These are phyloP conservation scores for Acleris emargana DNA, from an alignment of 2,888 invertebrate genomes.

Conservation along the genomic window DNA sequence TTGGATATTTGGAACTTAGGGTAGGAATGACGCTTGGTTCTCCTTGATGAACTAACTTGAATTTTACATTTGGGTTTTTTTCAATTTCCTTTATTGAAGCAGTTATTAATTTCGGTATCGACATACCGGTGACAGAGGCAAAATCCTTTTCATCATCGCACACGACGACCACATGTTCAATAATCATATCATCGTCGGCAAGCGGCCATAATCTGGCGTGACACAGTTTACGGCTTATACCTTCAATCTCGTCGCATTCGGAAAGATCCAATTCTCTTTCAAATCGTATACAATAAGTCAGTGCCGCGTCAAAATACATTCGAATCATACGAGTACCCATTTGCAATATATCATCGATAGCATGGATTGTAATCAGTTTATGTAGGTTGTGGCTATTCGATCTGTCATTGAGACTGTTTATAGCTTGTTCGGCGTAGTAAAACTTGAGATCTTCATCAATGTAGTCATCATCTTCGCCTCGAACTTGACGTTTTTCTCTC, in stretches of 20 bases:
- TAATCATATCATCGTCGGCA: conserved; percentile 61
- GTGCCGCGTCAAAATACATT: conserved; percentile 67
- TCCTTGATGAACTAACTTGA: conserved; percentile 61
- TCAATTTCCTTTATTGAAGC: conserved; percentile 58
- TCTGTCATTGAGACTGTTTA: conserved; percentile 56
- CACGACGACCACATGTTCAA: conserved; percentile 55
- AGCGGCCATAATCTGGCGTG: conserved; percentile 64
- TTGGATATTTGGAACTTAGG: conserved; percentile 56
- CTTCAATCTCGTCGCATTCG: conserved; percentile 66
- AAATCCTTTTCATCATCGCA: conserved; percentile 65
- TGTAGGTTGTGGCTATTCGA: conserved; percentile 58
- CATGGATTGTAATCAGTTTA: conserved; percentile 63
- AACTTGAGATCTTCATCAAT: conserved; percentile 63
- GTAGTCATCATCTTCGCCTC: conserved; percentile 49
- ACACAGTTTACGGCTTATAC: conserved; percentile 59
- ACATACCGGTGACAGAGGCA: conserved; percentile 56
- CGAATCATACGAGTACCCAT: conserved; percentile 58
- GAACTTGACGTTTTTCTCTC: conserved; percentile 50
- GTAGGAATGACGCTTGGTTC: conserved; percentile 62
- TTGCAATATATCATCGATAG: conserved; percentile 51
- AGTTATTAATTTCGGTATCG: conserved; percentile 50
- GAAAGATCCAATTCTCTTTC: conserved; percentile 48
- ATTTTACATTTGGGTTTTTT: conserved; percentile 47
- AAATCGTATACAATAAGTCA: conserved; percentile 62
- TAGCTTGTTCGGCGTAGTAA: conserved; percentile 63